phyloP scores from a whole-genome alignment of 1,140 invertebrate species.

The Macrosteles quadrilineatus region DNA sequence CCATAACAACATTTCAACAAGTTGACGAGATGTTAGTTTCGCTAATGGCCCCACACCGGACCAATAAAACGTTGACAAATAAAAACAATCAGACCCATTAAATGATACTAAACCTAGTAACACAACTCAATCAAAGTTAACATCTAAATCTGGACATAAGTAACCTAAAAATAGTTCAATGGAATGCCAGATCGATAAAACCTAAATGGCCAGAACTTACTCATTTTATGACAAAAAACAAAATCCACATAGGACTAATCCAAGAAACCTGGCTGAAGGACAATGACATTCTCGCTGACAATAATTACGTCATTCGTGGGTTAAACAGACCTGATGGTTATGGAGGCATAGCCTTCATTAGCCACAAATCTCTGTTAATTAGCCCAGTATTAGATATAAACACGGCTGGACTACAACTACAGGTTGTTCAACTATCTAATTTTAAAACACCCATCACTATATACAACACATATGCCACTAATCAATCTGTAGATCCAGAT shows the following conservation, averaged over 20 bases:
- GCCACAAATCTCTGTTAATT: not conserved
- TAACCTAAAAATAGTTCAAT: not conserved
- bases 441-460: not conserved
- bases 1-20: no score
- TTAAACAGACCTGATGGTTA: not conserved
- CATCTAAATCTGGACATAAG: no score
- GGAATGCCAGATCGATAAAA: constrained; percentile 8
- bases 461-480: not conserved
- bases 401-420: not conserved
- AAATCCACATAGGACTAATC: not conserved
- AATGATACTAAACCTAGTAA: no score
- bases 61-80: no score
- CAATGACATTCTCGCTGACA: not conserved
- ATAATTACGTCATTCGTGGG: no score
- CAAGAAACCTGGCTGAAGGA: constrained; percentile 3
- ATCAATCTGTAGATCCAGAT: not conserved
- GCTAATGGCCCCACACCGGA: no score
- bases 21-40: no score
- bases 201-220: not conserved
- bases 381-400: not conserved
- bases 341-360: not conserved
- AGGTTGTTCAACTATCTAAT: not conserved
- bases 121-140: no score
- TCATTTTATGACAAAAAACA: not conserved
- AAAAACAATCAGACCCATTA: no score